Conservation (phyloP, 2,797 vertebrate genomes). For the Rhabdophis nuchalis region DNA sequence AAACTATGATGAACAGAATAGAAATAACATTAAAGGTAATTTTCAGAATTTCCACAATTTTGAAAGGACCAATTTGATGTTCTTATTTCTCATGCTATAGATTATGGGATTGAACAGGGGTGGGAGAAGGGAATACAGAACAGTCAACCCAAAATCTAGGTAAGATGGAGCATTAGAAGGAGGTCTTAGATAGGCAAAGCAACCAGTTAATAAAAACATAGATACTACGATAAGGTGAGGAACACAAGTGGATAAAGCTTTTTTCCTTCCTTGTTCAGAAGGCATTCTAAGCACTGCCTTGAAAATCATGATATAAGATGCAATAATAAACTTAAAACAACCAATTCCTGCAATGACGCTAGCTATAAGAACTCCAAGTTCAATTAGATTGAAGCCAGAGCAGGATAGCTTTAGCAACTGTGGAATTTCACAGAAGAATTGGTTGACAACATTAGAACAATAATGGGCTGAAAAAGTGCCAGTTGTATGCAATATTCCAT, state of each 20-base stretch:
- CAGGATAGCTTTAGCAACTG: slow-evolving; percentile 13
- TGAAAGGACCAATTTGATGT: background rate
- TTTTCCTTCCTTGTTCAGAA: background rate
- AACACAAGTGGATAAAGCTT: background rate
- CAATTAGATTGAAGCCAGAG: too few species aligned
- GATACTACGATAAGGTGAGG: background rate
- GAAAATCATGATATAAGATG: background rate
- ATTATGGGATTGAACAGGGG: background rate
- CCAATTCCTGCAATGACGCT: background rate
- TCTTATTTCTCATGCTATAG: background rate
- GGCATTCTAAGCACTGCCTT: background rate
- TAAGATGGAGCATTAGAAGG: background rate
- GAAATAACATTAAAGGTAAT: background rate
- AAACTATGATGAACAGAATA: background rate
- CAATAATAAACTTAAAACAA: background rate
- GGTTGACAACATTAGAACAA: background rate
- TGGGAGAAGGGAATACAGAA: background rate
- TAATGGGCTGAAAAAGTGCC: background rate
- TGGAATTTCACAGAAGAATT: slow-evolving; percentile 16
- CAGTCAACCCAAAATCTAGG: background rate
- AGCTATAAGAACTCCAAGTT: background rate
- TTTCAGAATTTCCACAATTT: background rate
- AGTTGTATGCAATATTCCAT: background rate
- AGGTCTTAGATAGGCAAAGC: background rate
- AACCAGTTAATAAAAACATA: background rate